Evolutionary conservation across 2,797 vertebrate species (phyloP).

Genomic region (Acanthurus leucopareius): DNA sequence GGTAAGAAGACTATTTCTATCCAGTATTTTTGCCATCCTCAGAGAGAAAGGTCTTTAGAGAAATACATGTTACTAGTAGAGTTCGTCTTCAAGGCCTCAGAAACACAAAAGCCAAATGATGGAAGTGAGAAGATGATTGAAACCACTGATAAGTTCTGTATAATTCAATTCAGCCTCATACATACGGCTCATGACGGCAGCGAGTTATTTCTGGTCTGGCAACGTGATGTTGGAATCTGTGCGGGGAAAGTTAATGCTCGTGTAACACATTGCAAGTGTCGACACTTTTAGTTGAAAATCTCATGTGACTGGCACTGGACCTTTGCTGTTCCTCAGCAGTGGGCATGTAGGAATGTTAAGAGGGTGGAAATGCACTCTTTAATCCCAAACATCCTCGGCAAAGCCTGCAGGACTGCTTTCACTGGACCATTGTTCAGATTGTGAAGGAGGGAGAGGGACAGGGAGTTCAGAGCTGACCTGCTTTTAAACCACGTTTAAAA

Average conservation of each 20-base stretch:
- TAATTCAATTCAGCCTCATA: neutral
- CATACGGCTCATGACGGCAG: neutral
- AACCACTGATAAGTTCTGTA: neutral
- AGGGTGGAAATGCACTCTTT: conserved; percentile 64
- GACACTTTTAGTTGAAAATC: conserved; percentile 9
- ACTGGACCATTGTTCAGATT: conserved; percentile 64
- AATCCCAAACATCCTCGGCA: conserved; percentile 68
- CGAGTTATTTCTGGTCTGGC: conserved; percentile 15
- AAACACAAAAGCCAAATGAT: neutral
- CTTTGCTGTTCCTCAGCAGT: conserved; percentile 35
- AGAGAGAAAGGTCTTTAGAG: too few species aligned
- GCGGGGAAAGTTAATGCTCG: neutral
- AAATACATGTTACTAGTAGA: too few species aligned
- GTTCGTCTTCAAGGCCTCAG: neutral
- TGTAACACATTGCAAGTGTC: neutral
- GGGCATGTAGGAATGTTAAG: conserved; percentile 79
- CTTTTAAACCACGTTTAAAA: conserved; percentile 36
- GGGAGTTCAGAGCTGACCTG: neutral
- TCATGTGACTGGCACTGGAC: conserved; percentile 41
- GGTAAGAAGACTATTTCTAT: too few species aligned
- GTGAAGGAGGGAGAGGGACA: neutral
- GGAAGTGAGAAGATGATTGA: neutral
- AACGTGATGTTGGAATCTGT: conserved; percentile 9
- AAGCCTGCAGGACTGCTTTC: conserved; percentile 41
- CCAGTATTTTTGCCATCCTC: too few species aligned